A percentile compares a stretch with the other conserved stretches of the same genome.
Conservation (phyloP, 2,888 invertebrate species). For the Drosophila cracens region DNA sequence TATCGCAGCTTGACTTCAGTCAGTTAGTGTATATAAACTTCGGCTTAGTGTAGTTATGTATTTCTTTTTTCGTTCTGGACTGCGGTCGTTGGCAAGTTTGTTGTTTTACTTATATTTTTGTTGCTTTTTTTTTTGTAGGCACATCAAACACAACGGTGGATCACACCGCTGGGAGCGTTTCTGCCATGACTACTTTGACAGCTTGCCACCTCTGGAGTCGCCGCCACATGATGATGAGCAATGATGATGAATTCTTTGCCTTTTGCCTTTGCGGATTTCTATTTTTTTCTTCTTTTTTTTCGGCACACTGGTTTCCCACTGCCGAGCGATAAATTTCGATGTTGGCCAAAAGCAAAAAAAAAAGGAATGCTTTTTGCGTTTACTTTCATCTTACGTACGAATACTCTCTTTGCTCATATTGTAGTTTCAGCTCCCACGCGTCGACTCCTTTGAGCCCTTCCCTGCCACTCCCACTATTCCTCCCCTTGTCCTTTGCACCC, state of each 20-base stretch:
- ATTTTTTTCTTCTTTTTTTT: not conserved
- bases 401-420: constrained; percentile 25
- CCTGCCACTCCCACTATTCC: not conserved
- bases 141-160: constrained; percentile 70
- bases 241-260: constrained; percentile 76
- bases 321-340: constrained; percentile 54
- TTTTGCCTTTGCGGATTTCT: constrained; percentile 61
- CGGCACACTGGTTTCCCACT: constrained; percentile 9
- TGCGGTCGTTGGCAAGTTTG: constrained; percentile 46
- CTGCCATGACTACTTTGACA: constrained; percentile 52
- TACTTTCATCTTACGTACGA: constrained; percentile 65
- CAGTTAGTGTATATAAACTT: not conserved
- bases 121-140: constrained; percentile 8
- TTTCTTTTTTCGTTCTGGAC: constrained; percentile 17
- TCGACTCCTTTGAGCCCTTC: constrained; percentile 29
- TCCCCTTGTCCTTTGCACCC: not conserved
- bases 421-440: constrained; percentile 45
- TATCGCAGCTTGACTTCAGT: not conserved
- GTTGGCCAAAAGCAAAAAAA: constrained; percentile 7
- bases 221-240: constrained; percentile 57
- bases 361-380: constrained; percentile 61
- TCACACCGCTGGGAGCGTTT: constrained; percentile 65
- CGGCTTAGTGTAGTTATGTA: not conserved
- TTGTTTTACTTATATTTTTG: constrained; percentile 4
- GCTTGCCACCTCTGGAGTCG: constrained; percentile 43